Base-by-base conservation (phyloP, 2,888 invertebrate genomes). In the Plemyria rubiginata region DNA sequence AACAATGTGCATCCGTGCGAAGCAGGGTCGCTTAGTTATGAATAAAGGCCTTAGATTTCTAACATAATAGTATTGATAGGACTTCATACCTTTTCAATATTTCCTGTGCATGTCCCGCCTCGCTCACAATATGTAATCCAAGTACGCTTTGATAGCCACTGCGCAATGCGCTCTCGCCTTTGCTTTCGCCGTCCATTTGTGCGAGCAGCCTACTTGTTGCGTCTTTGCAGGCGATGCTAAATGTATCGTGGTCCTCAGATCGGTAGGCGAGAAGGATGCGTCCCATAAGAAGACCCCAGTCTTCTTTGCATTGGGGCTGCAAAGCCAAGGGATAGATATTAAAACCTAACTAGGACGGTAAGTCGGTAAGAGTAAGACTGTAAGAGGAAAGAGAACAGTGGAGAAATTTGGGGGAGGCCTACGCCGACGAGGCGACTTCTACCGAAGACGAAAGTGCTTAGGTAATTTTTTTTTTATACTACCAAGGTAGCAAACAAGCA, bases 211-310 rank as follows among this genome's bases (percentile, higher is more conserved):
- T 77, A 16, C 74, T 76, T 0, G 87, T 85, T 0, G 90, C 90
- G 0, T 86, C 85, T 38, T 85, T 86, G 48, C 94, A 89, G 6
- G 92, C 84, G 3, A 82, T 71, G 0, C 82, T 69, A 57, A 94
- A 84, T 0, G 71, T 66, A 0, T 76, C 80, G 60, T 84, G 81
- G n/a, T 88, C 80, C 69, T 88, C 84, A 2, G 79, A 78, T 1
- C 93, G 93, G 61, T 95, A 94, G 7, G 94, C 88, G 6, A 96
- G 85, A 3, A 97, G 90, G 0, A 96, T 94, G 59, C 94, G 93
- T 6, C 97, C 97, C 75, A 97, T 94, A 40, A 95, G 94, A 0
- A 96, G 94, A 45, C 96, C 96, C 97, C 97, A 98, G 76, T 94
- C 95, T 71, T 92, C 92, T 63, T 90, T 86, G 4, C 86, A 86